phyloP scores from a whole-genome alignment of 2,888 invertebrate species.

The Trichopoda pennipes region DNA sequence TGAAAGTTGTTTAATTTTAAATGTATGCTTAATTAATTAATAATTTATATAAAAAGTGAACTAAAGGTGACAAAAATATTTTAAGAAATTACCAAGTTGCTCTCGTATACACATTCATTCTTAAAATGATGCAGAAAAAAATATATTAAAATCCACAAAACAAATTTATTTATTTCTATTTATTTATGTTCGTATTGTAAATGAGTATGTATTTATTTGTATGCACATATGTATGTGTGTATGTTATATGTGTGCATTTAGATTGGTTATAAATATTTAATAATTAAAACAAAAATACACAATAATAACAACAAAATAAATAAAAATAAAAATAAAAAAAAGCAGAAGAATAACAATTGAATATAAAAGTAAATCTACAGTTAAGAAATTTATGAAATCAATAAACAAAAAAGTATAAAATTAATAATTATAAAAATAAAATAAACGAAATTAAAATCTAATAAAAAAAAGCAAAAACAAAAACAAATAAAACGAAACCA shows the following conservation, averaged over 20 bases:
- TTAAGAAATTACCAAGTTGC: neutral
- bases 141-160: constrained; percentile 23
- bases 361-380: constrained; percentile 36
- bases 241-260: constrained; percentile 15
- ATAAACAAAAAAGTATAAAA: constrained; percentile 37
- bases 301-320: constrained; percentile 16
- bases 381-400: constrained; percentile 52
- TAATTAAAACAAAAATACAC: constrained; percentile 43
- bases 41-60: no score
- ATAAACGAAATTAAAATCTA: constrained; percentile 21
- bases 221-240: neutral
- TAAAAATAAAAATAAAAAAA: constrained; percentile 14
- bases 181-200: constrained; percentile 12
- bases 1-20: no score
- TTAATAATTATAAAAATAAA: constrained; percentile 22
- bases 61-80: neutral
- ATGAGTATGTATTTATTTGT: constrained; percentile 1
- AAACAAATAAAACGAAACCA: neutral
- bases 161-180: constrained; percentile 27
- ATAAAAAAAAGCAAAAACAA: constrained; percentile 1
- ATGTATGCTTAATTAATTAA: no score
- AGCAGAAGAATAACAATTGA: constrained; percentile 35
- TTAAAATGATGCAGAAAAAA: constrained; percentile 31
- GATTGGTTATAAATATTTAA: constrained; percentile 49
- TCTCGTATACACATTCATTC: neutral